Conservation (phyloP, 1,140 invertebrate species). For the Aphaenogaster floridana region DNA sequence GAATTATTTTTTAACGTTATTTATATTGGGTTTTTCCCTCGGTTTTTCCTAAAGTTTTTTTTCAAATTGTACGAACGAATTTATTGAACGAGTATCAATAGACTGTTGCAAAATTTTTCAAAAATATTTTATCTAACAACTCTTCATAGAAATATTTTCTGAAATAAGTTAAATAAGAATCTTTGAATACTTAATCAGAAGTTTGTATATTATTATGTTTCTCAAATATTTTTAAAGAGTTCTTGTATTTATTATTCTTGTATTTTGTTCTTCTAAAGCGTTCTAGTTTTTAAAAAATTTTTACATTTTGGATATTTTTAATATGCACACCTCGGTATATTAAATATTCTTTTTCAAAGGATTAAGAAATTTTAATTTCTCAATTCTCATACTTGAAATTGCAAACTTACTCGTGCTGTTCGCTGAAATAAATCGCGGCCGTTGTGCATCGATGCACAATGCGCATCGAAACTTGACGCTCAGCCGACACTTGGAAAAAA, state of each 20-base stretch:
- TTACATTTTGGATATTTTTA: not conserved
- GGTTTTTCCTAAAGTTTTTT: not conserved
- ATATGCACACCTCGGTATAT: not conserved
- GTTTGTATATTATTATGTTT: not conserved
- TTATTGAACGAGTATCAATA: not conserved
- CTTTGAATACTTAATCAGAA: not conserved
- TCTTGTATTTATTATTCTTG: not conserved
- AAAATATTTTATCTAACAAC: not conserved
- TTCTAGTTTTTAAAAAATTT: not conserved
- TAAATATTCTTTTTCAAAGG: not conserved
- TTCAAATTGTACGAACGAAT: not conserved
- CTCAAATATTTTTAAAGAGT: not conserved
- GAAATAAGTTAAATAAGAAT: not conserved
- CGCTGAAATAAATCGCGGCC: slow-evolving; percentile 25
- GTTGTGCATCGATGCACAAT: slow-evolving; percentile 35
- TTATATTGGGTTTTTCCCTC: not conserved
- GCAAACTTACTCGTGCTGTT: not conserved
- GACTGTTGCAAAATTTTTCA: not conserved
- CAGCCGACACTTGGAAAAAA: slow-evolving; percentile 40
- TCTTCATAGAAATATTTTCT: not conserved
- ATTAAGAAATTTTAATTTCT: slow-evolving; percentile 3
- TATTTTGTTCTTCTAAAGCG: not conserved
- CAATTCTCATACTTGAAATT: not conserved
- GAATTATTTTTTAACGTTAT: not conserved
- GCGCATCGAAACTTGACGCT: slow-evolving; percentile 45